Conservation (phyloP, 2,113 vertebrate genomes). For the Nerophis ophidion region DNA sequence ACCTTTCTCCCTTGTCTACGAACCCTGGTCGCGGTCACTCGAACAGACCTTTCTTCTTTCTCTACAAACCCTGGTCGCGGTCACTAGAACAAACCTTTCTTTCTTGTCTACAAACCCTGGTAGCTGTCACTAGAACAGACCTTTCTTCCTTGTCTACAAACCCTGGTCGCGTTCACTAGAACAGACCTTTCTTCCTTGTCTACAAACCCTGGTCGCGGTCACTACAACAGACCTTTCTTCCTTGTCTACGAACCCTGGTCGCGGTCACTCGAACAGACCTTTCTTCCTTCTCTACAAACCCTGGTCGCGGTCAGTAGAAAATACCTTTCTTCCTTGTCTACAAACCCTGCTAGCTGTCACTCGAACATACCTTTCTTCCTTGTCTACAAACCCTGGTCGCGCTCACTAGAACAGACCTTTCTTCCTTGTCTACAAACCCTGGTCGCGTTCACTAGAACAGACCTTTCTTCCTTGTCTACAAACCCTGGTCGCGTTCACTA, state of each 20-base stretch:
- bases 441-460: background rate
- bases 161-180: background rate
- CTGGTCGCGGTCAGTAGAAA: background rate
- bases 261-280: background rate
- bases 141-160: background rate
- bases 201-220: background rate
- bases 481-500: background rate
- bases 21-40: background rate
- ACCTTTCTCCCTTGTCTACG: background rate
- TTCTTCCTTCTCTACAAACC: background rate
- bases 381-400: background rate
- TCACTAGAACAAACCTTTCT: background rate
- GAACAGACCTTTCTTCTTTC: background rate
- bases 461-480: background rate
- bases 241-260: background rate
- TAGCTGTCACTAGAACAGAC: background rate
- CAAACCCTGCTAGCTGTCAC: background rate
- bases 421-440: background rate
- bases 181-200: background rate
- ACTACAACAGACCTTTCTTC: background rate
- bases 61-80: background rate
- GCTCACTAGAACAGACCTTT: background rate
- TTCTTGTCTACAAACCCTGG: background rate
- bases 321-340: background rate
- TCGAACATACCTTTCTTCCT: background rate